Evolutionary conservation across 2,797 vertebrate genomes (phyloP).

Genomic region (Mallotus villosus): DNA sequence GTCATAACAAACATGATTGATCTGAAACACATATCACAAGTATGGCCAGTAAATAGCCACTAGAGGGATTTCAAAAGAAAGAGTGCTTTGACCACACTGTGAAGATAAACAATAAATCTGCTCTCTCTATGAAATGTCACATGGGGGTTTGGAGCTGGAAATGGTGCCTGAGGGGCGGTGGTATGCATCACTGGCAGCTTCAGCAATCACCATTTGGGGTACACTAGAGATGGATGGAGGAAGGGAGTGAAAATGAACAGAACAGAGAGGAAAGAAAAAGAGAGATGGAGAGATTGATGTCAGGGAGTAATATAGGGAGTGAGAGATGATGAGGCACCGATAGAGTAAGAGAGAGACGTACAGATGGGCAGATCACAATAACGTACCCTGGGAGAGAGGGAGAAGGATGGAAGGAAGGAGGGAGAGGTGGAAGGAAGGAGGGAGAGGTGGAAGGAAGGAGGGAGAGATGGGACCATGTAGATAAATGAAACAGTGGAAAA

Average conservation of each 20-base stretch:
- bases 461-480: slow-evolving; percentile 6
- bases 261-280: background rate
- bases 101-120: too few relatives aligned
- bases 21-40: too few relatives aligned
- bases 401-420: background rate
- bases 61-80: too few relatives aligned
- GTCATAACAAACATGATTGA: too few relatives aligned
- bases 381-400: background rate
- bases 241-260: background rate
- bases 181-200: too few relatives aligned
- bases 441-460: slow-evolving; percentile 3
- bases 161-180: too few relatives aligned
- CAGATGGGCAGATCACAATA: background rate
- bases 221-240: background rate
- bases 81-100: too few relatives aligned
- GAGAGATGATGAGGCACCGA: background rate
- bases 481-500: slow-evolving; percentile 11
- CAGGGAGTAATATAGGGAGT: background rate
- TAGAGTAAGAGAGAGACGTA: background rate
- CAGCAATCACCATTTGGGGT: background rate
- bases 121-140: too few relatives aligned
- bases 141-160: too few relatives aligned
- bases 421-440: slow-evolving; percentile 18
- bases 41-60: too few relatives aligned
- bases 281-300: background rate